Evolutionary conservation across 2,113 vertebrate genomes (phyloP).

Genomic region (Centrocercus urophasianus): DNA sequence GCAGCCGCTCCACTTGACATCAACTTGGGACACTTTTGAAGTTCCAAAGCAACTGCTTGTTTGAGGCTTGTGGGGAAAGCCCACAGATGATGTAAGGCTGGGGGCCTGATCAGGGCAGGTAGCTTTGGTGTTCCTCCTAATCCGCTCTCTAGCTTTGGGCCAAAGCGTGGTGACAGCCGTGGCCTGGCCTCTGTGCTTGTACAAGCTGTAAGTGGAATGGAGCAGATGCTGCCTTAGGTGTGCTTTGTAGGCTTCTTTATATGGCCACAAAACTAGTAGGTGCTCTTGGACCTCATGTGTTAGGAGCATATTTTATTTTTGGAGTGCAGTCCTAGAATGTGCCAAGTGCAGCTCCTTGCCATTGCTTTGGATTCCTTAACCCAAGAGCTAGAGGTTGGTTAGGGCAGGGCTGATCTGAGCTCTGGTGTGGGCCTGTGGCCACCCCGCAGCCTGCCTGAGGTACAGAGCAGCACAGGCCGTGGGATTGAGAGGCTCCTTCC

Average conservation of each 20-base stretch:
- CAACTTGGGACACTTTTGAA: not conserved
- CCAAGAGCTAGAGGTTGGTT: not conserved
- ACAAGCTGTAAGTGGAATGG: not conserved
- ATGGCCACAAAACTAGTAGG: not conserved
- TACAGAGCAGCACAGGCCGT: rapidly evolving
- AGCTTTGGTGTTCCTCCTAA: not conserved
- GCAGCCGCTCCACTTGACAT: not conserved
- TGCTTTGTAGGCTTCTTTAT: not conserved
- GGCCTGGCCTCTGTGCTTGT: not conserved
- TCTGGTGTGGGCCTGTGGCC: not conserved
- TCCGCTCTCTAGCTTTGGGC: not conserved
- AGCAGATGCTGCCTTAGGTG: not conserved
- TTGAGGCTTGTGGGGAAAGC: not conserved
- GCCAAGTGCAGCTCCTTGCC: not conserved
- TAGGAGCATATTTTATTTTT: not conserved
- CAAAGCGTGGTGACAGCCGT: not conserved
- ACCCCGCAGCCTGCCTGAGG: not conserved
- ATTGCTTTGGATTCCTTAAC: not conserved
- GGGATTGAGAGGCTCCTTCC: not conserved
- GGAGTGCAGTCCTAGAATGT: not conserved
- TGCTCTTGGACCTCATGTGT: not conserved
- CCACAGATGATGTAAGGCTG: not conserved
- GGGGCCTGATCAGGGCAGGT: not conserved
- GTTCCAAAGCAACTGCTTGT: not conserved
- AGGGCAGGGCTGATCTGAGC: not conserved